These are phyloP conservation scores for Arvicanthis niloticus DNA, from an alignment of 2,113 vertebrate species.

Conservation along the genomic window DNA sequence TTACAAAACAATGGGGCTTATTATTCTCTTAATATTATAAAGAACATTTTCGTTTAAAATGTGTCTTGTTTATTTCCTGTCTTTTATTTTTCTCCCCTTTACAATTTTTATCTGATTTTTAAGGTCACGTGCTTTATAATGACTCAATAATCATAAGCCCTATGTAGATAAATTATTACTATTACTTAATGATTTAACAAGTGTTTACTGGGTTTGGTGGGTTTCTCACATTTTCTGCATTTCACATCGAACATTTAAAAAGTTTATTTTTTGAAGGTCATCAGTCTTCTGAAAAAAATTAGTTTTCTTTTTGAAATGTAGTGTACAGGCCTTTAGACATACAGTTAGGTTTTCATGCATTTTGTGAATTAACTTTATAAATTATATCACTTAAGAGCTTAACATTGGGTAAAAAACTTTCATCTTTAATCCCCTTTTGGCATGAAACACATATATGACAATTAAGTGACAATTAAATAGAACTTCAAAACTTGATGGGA, in stretches of 20 bases:
- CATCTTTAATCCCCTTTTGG: neutral
- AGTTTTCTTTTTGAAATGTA: neutral
- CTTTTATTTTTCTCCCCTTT: neutral
- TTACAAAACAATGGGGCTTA: neutral
- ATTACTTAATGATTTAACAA: neutral
- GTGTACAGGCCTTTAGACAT: neutral
- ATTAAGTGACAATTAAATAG: neutral
- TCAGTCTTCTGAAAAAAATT: neutral
- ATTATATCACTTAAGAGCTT: neutral
- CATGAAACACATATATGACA: neutral
- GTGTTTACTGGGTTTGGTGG: neutral
- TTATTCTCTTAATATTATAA: neutral
- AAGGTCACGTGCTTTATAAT: neutral
- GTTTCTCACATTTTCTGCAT: neutral
- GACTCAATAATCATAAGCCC: neutral
- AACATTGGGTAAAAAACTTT: neutral
- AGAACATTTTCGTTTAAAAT: neutral
- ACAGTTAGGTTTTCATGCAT: neutral
- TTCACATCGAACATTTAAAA: neutral
- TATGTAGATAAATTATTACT: neutral
- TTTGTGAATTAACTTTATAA: neutral
- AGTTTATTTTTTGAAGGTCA: neutral
- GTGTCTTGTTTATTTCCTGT: neutral
- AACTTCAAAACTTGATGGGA: neutral
- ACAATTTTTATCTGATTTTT: neutral